Percentiles rank a stretch among this genome's conserved stretches.
Conservation (phyloP, 1,140 invertebrate species). For the Listronotus bonariensis region DNA sequence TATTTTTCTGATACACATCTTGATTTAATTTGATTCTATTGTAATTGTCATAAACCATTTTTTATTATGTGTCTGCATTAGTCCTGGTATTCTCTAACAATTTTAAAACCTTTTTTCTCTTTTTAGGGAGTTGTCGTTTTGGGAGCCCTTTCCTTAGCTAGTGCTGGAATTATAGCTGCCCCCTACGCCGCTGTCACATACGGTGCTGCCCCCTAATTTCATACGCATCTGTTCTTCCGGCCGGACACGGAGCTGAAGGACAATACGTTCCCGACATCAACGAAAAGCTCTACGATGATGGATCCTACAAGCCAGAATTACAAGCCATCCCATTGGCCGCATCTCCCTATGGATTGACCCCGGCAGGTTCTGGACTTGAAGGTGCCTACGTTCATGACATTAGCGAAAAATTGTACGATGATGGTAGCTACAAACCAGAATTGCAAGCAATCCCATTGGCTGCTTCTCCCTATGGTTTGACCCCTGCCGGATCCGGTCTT, state of each 20-base stretch:
- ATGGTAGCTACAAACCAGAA: conserved; percentile 30
- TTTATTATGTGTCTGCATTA: no score
- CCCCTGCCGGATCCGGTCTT: conserved; percentile 42
- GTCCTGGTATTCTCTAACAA: no score
- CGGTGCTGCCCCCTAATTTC: conserved; percentile 2
- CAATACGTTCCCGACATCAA: conserved; percentile 47
- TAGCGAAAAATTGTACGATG: conserved; percentile 1
- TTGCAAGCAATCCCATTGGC: conserved; percentile 37
- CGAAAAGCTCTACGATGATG: conserved; percentile 52
- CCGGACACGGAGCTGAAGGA: conserved; percentile 47
- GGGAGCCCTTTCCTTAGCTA: conserved; percentile 25
- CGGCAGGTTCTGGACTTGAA: conserved; percentile 46
- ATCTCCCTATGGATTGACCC: conserved; percentile 43
- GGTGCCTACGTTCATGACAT: conserved; percentile 40
- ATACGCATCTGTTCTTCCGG: conserved; percentile 16
- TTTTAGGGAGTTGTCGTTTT: conserved; percentile 31
- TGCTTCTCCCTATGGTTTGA: conserved; percentile 40
- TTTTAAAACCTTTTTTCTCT: no score
- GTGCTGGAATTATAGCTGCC: conserved; percentile 4
- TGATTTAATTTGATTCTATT: no score
- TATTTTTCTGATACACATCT: no score
- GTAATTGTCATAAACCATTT: no score
- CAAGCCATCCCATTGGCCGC: conserved; percentile 41
- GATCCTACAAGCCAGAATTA: conserved; percentile 49
- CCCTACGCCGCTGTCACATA: conserved; percentile 10